Evolutionary conservation across 2,888 invertebrate species (phyloP), one percentile per base, ranked within the genome.

Genomic region (Endomychus coccineus): DNA sequence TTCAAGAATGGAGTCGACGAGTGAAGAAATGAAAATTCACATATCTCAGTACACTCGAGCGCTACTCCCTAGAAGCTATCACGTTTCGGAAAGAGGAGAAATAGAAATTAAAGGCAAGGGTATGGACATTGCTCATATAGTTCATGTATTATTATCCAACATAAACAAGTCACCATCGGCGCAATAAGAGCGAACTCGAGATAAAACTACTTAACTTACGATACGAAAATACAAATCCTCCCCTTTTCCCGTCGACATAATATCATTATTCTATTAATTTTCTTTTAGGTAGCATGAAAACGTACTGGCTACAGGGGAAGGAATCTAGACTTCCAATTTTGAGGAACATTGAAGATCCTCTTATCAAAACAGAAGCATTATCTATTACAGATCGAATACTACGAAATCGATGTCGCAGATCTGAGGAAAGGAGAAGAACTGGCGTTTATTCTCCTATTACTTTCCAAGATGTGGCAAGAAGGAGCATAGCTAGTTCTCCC

Each of bases 91-190:
- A 57, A 73, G 89, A 4, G 88, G 86, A 2, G 87, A 87, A 61
- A 85, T 91, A 42, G 79, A 84, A 54, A 84, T 94, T 1, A 94
- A 92, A 69, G 94, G 90, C 27, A 89, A 90, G 76, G 89, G 89
- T 77, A 17, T n/a, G 9, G 64, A 61, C 49, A 31, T 27, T 3
- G 4, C n/a, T 27, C 3, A 9, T 9, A 27, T 11, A 14, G 7
- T 14, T 27, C 12, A 3, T 11, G n/a, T 10, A 3, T 27, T 11
- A n/a, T 13, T 27, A 4, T 27, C 15, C 10, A 24, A 38, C n/a
- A n/a, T n/a, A n/a, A n/a, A n/a, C n/a, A n/a, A n/a, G n/a, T n/a
- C n/a, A n/a, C n/a, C n/a, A n/a, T n/a, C n/a, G n/a, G n/a, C n/a
- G n/a, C n/a, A n/a, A n/a, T n/a, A n/a, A n/a, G n/a, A n/a, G n/a